These are phyloP conservation scores for Temnothorax unifasciatus DNA, from an alignment of 2,888 invertebrate species.

Conservation along the genomic window DNA sequence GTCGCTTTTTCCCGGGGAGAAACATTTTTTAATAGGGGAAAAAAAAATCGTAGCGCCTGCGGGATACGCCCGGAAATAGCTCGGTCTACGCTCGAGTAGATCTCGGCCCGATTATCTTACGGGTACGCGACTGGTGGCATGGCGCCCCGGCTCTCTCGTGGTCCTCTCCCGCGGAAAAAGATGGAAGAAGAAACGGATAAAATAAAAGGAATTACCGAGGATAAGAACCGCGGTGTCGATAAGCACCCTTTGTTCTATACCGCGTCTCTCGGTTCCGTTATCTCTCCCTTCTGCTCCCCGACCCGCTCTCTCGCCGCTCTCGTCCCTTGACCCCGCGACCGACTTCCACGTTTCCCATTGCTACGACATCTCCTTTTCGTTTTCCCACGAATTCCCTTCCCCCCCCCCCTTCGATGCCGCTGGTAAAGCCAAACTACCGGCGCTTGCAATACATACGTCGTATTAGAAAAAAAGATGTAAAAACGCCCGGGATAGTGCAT, in stretches of 20 bases:
- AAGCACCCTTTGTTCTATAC: conserved; percentile 82
- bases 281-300: conserved; percentile 70
- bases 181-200: conserved; percentile 71
- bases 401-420: conserved; percentile 46
- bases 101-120: conserved; percentile 72
- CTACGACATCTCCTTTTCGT: conserved; percentile 57
- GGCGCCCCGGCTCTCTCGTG: conserved; percentile 41
- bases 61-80: conserved; percentile 63
- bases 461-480: background rate
- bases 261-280: conserved; percentile 65
- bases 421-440: conserved; percentile 52
- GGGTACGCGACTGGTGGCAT: conserved; percentile 42
- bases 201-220: conserved; percentile 75
- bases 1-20: conserved; percentile 29
- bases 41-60: conserved; percentile 23
- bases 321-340: conserved; percentile 46
- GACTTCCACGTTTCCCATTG: conserved; percentile 37
- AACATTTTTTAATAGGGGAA: conserved; percentile 41
- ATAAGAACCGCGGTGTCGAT: conserved; percentile 83
- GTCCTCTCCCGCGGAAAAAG: conserved; percentile 61
- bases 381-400: conserved; percentile 63
- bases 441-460: conserved; percentile 5
- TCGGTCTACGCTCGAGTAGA: conserved; percentile 68
- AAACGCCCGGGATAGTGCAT: background rate
- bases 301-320: conserved; percentile 53